A percentile compares a stretch with the other conserved stretches of the same genome.
Conservation (phyloP, 2,888 invertebrate species). For the Drosophila eohydei region DNA sequence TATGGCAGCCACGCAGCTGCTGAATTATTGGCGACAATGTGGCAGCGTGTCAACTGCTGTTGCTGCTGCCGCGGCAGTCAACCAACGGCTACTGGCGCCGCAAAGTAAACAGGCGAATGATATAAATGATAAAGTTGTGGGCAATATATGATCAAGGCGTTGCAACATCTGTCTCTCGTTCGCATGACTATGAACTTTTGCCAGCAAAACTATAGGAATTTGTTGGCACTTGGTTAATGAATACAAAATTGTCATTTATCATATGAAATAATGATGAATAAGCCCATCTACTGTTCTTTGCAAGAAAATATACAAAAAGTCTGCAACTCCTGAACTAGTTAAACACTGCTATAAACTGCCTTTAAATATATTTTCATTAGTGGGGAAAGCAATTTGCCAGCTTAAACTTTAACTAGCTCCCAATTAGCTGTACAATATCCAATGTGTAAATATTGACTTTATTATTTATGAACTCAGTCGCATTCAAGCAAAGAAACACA, state of each 20-base stretch:
- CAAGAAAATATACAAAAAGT: not conserved
- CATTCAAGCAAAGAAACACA: slow-evolving; percentile 1
- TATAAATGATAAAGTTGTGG: slow-evolving; percentile 8
- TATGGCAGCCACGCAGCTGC: slow-evolving; percentile 57
- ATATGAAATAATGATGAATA: not conserved
- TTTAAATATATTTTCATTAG: not conserved
- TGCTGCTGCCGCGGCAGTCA: slow-evolving; percentile 16
- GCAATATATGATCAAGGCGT: slow-evolving; percentile 3
- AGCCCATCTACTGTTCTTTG: not conserved
- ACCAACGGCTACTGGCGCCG: slow-evolving; percentile 30
- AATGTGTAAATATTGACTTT: slow-evolving; percentile 1
- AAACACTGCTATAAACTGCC: not conserved
- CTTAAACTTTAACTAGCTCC: not conserved
- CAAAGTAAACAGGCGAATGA: slow-evolving; percentile 7
- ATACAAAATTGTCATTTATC: slow-evolving; percentile 2
- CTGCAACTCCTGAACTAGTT: not conserved
- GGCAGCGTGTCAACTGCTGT: slow-evolving; percentile 50
- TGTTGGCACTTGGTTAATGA: not conserved
- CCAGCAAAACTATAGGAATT: not conserved
- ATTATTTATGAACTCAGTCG: slow-evolving; percentile 20
- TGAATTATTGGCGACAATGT: slow-evolving; percentile 79
- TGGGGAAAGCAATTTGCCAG: not conserved
- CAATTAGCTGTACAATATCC: not conserved
- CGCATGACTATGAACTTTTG: slow-evolving; percentile 3
- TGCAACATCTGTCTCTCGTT: slow-evolving; percentile 24